Evolutionary conservation across 2,888 invertebrate species (phyloP).

Genomic region (Papilio protenor): DNA sequence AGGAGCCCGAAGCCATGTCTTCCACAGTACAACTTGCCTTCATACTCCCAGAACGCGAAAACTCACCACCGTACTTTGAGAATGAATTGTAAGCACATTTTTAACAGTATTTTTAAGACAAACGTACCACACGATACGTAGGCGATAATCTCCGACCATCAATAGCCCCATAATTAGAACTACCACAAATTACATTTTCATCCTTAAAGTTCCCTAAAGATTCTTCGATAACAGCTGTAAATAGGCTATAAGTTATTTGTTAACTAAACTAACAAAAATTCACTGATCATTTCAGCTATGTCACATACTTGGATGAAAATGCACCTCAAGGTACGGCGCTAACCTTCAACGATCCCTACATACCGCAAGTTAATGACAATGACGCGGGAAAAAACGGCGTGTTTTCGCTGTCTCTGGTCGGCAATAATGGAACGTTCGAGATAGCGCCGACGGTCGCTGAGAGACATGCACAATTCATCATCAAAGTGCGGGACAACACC

Average conservation of each 20-base stretch:
- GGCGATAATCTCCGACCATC: neutral
- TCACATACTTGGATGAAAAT: slow-evolving; percentile 91
- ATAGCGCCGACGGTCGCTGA: slow-evolving; percentile 93
- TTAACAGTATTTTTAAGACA: neutral
- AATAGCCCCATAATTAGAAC: neutral
- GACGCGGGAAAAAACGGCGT: slow-evolving; percentile 93
- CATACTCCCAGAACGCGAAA: slow-evolving; percentile 90
- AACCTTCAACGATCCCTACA: slow-evolving; percentile 88
- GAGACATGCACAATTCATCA: slow-evolving; percentile 90
- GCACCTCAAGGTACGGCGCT: slow-evolving; percentile 91
- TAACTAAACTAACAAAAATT: slow-evolving; percentile 27
- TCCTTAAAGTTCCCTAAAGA: neutral
- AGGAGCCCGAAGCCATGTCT: slow-evolving; percentile 91
- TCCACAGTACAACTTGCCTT: slow-evolving; percentile 93
- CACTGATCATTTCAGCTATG: slow-evolving; percentile 84
- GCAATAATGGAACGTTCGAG: slow-evolving; percentile 95
- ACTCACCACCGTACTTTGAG: slow-evolving; percentile 91
- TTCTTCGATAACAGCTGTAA: neutral
- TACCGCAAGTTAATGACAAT: slow-evolving; percentile 89
- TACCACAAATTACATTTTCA: neutral
- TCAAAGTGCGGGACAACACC: slow-evolving; percentile 92
- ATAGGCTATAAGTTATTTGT: neutral
- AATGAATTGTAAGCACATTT: slow-evolving; percentile 87
- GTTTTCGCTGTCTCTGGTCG: slow-evolving; percentile 89
- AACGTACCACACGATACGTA: neutral